These are phyloP conservation scores for Diachasmimorpha longicaudata DNA, from an alignment of 1,140 invertebrate genomes.

Conservation along the genomic window DNA sequence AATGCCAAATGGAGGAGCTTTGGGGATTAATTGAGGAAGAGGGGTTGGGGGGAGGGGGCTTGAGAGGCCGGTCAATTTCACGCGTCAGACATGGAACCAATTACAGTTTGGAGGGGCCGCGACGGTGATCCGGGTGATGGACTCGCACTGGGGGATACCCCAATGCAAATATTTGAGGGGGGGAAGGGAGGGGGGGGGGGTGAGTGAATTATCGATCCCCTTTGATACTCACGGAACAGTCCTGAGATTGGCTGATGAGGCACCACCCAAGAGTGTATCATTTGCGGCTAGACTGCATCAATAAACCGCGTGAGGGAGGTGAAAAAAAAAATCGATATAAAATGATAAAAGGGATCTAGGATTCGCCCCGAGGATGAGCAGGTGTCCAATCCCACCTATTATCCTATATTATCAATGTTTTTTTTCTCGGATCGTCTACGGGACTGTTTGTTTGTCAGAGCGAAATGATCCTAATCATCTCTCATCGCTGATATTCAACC, in stretches of 20 bases:
- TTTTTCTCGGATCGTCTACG: background rate
- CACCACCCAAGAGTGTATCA: background rate
- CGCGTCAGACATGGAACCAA: slow-evolving; percentile 24
- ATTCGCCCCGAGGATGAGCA: background rate
- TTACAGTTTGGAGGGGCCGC: background rate
- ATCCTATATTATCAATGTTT: background rate
- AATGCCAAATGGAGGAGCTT: background rate
- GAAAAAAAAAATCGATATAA: background rate
- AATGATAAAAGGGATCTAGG: background rate
- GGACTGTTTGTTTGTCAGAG: background rate
- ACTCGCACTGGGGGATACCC: slow-evolving; percentile 19
- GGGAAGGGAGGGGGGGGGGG: no score
- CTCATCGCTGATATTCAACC: background rate
- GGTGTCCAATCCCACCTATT: background rate
- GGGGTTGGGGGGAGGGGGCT: background rate
- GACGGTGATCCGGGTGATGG: slow-evolving; percentile 14
- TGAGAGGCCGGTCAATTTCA: slow-evolving; percentile 12
- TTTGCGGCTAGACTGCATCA: background rate
- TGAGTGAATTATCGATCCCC: slow-evolving; percentile 24
- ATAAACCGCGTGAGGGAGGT: background rate
- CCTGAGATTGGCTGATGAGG: slow-evolving; percentile 1
- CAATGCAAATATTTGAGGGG: slow-evolving; percentile 25
- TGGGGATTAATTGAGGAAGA: background rate
- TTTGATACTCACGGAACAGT: background rate
- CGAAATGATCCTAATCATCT: slow-evolving; percentile 2